Percentiles rank a stretch among this genome's conserved stretches.
These are phyloP conservation scores for Columbina picui DNA, from an alignment of 2,113 vertebrate genomes.

Conservation along the genomic window DNA sequence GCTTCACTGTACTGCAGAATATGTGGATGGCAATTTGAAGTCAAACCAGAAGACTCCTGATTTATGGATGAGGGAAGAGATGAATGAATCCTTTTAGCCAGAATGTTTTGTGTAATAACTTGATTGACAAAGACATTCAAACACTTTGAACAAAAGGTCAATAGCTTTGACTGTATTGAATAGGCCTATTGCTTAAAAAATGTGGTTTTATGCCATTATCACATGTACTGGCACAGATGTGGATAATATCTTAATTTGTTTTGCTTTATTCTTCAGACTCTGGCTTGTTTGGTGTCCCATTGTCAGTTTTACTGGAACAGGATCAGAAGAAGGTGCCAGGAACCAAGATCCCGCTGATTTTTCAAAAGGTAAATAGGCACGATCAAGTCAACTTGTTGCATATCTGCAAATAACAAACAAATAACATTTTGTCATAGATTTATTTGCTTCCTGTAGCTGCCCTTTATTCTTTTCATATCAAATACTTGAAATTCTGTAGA, in stretches of 20 bases:
- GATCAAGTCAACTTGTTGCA: background rate
- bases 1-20: background rate
- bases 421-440: background rate
- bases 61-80: background rate
- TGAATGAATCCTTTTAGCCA: background rate
- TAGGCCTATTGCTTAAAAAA: background rate
- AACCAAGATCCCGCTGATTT: conserved; percentile 89
- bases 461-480: background rate
- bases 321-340: conserved; percentile 88
- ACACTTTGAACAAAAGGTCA: background rate
- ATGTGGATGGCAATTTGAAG: background rate
- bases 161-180: background rate
- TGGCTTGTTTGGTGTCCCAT: conserved; percentile 90
- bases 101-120: conserved; percentile 4
- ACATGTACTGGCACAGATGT: background rate
- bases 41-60: background rate
- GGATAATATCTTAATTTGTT: background rate
- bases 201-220: background rate
- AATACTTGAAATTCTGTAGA: background rate
- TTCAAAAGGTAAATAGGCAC: conserved; percentile 84
- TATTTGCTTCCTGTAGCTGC: background rate
- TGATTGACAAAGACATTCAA: background rate
- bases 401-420: background rate
- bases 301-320: conserved; percentile 88
- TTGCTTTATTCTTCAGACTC: conserved; percentile 80